Base-by-base conservation (phyloP, 1,140 invertebrate genomes). In the Drosophila persimilis region DNA sequence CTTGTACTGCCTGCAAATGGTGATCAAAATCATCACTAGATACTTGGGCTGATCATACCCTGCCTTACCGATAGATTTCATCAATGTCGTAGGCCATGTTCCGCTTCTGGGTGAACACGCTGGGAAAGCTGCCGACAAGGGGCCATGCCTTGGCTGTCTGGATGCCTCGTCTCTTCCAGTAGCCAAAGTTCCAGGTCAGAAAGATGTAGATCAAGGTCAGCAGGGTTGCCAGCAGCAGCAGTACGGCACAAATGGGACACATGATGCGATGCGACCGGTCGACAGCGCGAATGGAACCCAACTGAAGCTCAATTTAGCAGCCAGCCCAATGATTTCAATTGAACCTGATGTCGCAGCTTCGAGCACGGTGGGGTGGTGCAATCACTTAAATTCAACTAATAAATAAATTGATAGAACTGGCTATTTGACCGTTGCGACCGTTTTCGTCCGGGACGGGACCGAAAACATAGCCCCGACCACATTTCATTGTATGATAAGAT, bases 101-200 rank as follows among this genome's bases (percentile, higher is more conserved):
- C 6, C 67, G 43, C 5, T 79, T 85, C 17, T 67, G 69, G 1
- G 76, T 80, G 15, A 84, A 77, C 1, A 66, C 41, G 47, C 77
- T 84, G 24, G 81, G 81, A 53, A 88, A 78, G 15, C 70, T 86
- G 9, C 91, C 91, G 17, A 91, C 75, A 6, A 92, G 53, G 0
- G 81, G 73, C 31, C 52, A 70, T 0, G 91, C 67, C 29, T 80
- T 69, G 7, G 80, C 89, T 1, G 73, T 64, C 20, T 72, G 59
- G 15, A 92, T 84, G 52, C 88, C 81, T 0, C 79, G 72, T 41
- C 73, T 80, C n/a, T 39, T 60, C 91, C 91, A 92, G 62, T 90
- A 90, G 55, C 85, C 75, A 45, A 90, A 91, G 59, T 91, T 91
- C 74, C 80, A 80, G 43, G 72, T 76, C 5, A 91, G 53, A 57